Evolutionary conservation across 2,113 vertebrate genomes (phyloP), one percentile per base, ranked within the genome.

Genomic region (Thalassoma bifasciatum): DNA sequence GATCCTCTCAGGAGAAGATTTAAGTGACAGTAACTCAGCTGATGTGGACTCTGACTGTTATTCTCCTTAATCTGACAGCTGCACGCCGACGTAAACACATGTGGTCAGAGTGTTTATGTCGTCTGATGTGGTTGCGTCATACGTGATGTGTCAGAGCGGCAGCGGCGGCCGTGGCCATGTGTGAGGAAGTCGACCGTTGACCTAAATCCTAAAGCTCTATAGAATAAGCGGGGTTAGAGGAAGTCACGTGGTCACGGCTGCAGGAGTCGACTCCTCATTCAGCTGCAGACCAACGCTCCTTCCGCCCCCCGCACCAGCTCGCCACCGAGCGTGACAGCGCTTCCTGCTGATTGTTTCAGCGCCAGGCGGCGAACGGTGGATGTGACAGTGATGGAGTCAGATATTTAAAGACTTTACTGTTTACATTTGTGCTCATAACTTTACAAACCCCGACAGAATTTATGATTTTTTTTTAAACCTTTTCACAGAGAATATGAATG

Each of bases 141-240:
- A 46, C 74, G n/a, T 50, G 26, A n/a, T 52, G 61, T 2, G 46
- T 49, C 26, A 40, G 6, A 44, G 30, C n/a, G n/a, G n/a, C n/a
- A n/a, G n/a, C n/a, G n/a, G n/a, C 22, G 8, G n/a, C 42, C 14
- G 53, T 40, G 42, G 24, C 66, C 13, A 47, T 13, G n/a, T 80
- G 63, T 34, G 44, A 81, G 84, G 84, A 90, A 86, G 84, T 77
- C 84, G 88, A 86, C 88, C 53, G n/a, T 86, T 92, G 88, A 91
- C 90, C 83, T 89, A 87, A 69, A 88, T 91, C 73, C 59, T 83
- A 68, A 54, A 52, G 64, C 46, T 38, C 50, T 66, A 60, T 71
- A 76, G 63, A 66, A 49, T 72, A 46, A 77, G 85, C 11, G 49
- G 52, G 38, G 63, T 60, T 23, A 62, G 73, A 85, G 81, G 89